Evolutionary conservation across 2,888 invertebrate species (phyloP).

Genomic region (Drosophila setosimentum): DNA sequence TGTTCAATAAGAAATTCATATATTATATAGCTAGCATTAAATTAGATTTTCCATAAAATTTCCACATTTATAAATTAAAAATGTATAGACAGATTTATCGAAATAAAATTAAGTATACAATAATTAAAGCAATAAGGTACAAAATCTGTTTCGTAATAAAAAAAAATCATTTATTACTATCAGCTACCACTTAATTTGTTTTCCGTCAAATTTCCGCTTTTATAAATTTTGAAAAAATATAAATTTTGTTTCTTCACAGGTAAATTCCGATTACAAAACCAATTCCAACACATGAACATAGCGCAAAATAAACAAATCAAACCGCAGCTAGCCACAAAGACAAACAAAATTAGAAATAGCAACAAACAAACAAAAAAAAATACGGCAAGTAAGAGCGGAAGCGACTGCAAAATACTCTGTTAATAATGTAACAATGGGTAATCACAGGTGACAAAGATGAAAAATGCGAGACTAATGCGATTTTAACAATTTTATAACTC

Average conservation of each 20-base stretch:
- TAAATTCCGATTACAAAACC: background rate
- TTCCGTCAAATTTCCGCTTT: background rate
- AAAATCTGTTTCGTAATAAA: background rate
- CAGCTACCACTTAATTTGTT: background rate
- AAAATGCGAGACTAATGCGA: no score
- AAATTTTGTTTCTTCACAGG: background rate
- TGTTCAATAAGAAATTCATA: background rate
- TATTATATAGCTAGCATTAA: background rate
- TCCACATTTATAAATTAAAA: background rate
- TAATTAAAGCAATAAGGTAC: background rate
- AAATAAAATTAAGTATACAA: background rate
- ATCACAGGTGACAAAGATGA: background rate
- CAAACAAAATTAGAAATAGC: background rate
- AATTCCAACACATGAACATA: background rate
- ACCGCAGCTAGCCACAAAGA: background rate
- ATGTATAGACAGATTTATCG: background rate
- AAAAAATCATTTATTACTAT: background rate
- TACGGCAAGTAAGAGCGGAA: background rate
- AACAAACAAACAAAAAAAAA: background rate
- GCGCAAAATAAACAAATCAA: background rate
- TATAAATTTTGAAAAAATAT: background rate
- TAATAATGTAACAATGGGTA: background rate
- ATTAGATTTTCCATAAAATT: background rate
- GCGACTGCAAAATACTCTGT: background rate
- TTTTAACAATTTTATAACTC: no score